Conservation (phyloP, 1,140 invertebrate genomes). For the Brachystomella parvula region DNA sequence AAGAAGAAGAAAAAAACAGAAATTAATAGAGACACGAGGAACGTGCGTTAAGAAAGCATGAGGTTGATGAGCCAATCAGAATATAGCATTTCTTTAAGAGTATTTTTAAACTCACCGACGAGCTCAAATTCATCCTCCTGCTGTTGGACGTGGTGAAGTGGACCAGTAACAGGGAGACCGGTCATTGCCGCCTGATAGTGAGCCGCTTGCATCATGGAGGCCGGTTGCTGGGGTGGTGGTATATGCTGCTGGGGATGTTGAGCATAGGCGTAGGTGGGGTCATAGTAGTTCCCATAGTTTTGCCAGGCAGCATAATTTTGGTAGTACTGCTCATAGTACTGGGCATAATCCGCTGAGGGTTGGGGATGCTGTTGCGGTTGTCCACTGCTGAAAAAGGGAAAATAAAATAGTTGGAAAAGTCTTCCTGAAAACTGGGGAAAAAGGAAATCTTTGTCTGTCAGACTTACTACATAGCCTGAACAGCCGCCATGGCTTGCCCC, state of each 20-base stretch:
- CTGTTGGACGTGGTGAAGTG: constrained; percentile 16
- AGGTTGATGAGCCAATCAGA: constrained; percentile 23
- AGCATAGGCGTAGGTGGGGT: constrained; percentile 31
- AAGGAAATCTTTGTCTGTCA: background rate
- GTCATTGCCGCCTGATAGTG: background rate
- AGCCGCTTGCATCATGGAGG: constrained; percentile 7
- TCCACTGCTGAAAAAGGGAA: constrained; percentile 27
- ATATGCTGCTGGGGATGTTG: constrained; percentile 28
- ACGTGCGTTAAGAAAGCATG: constrained; percentile 21
- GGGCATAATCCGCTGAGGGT: constrained; percentile 42
- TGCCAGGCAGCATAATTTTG: constrained; percentile 59
- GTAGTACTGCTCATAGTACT: constrained; percentile 54
- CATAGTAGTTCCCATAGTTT: constrained; percentile 41
- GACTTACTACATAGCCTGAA: constrained; percentile 36
- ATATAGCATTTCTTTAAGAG: constrained; percentile 13
- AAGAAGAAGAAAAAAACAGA: background rate
- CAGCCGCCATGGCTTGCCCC: constrained; percentile 37
- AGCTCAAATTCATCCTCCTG: constrained; percentile 37
- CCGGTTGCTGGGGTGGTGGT: constrained; percentile 11
- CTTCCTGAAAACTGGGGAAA: background rate
- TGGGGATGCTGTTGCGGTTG: constrained; percentile 40
- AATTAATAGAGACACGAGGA: background rate
- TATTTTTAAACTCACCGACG: constrained; percentile 32
- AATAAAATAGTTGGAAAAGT: background rate
- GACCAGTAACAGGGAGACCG: background rate